A percentile compares a stretch with the other conserved stretches of the same genome.
Evolutionary conservation across 2,113 vertebrate genomes (phyloP).

Genomic region (Poeciliopsis prolifica): DNA sequence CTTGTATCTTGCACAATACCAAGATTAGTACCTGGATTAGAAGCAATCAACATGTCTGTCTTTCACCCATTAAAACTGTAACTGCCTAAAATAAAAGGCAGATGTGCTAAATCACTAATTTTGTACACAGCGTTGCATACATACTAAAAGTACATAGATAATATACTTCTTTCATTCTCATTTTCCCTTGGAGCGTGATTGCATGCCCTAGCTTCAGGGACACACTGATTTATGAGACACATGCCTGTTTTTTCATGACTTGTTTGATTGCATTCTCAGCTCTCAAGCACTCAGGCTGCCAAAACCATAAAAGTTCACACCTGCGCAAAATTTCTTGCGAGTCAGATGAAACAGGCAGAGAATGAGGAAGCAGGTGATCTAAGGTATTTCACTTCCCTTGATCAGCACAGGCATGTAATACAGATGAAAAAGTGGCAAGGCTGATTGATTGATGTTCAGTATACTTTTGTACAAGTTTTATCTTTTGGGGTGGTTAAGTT

Average conservation of each 20-base stretch:
- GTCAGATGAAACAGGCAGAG: constrained; percentile 38
- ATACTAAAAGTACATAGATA: constrained; percentile 48
- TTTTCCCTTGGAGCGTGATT: constrained; percentile 42
- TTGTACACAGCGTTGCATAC: constrained; percentile 39
- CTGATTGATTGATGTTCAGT: constrained; percentile 54
- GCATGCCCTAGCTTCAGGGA: constrained; percentile 59
- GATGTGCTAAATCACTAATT: constrained; percentile 48
- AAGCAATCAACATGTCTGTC: constrained; percentile 14
- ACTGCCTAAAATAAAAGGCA: constrained; percentile 36
- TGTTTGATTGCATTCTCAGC: constrained; percentile 79
- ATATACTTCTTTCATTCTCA: constrained; percentile 47
- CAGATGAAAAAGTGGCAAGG: constrained; percentile 9
- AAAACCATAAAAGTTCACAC: constrained; percentile 75
- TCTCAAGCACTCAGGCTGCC: constrained; percentile 62
- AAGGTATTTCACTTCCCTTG: constrained; percentile 52
- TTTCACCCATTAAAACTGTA: constrained; percentile 13
- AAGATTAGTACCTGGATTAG: constrained; percentile 37
- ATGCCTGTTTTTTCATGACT: constrained; percentile 78
- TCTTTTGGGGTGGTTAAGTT: constrained; percentile 4
- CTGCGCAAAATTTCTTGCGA: constrained; percentile 58
- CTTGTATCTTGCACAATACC: constrained; percentile 27
- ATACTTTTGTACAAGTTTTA: constrained; percentile 11
- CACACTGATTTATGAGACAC: constrained; percentile 73
- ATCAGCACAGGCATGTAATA: constrained; percentile 32
- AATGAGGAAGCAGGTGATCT: constrained; percentile 60